A percentile compares a stretch with the other conserved stretches of the same genome.
phyloP scores from a whole-genome alignment of 64 coral and sea anemone genomes.

The Exaiptasia diaphana region DNA sequence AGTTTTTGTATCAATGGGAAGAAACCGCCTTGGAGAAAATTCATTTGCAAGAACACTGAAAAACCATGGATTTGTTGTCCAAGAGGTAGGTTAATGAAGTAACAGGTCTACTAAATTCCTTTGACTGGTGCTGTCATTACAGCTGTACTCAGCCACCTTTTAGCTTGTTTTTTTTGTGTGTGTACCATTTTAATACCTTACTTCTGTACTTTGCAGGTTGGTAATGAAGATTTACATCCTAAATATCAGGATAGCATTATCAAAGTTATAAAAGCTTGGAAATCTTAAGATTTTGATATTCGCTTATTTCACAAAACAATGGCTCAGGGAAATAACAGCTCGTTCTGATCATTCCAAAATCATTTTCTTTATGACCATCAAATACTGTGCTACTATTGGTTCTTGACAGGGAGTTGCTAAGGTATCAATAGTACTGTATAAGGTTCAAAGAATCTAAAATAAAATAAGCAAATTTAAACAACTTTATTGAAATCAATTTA shows the following conservation, averaged over 20 bases:
- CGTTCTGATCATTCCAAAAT: no score
- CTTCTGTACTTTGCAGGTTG: slow-evolving; percentile 48
- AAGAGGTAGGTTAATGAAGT: slow-evolving; percentile 54
- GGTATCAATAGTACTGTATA: no score
- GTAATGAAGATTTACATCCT: slow-evolving; percentile 57
- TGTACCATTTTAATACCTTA: not conserved
- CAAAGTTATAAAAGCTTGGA: slow-evolving; percentile 60
- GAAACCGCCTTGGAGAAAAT: slow-evolving; percentile 80
- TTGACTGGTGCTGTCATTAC: not conserved
- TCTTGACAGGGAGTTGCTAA: no score
- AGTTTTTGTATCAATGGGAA: slow-evolving; percentile 89
- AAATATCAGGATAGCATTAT: slow-evolving; percentile 92
- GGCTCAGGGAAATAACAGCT: no score
- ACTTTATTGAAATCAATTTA: no score
- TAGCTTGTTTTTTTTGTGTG: no score
- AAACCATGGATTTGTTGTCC: slow-evolving; percentile 55
- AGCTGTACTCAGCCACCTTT: no score
- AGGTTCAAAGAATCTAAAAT: no score
- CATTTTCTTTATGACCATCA: no score
- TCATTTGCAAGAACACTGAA: slow-evolving; percentile 59
- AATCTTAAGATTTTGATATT: not conserved
- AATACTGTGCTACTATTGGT: no score
- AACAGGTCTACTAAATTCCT: not conserved
- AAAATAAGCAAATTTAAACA: no score
- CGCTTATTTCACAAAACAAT: no score